Evolutionary conservation across 2,113 vertebrate species (phyloP).

Genomic region (Ornithorhynchus anatinus): DNA sequence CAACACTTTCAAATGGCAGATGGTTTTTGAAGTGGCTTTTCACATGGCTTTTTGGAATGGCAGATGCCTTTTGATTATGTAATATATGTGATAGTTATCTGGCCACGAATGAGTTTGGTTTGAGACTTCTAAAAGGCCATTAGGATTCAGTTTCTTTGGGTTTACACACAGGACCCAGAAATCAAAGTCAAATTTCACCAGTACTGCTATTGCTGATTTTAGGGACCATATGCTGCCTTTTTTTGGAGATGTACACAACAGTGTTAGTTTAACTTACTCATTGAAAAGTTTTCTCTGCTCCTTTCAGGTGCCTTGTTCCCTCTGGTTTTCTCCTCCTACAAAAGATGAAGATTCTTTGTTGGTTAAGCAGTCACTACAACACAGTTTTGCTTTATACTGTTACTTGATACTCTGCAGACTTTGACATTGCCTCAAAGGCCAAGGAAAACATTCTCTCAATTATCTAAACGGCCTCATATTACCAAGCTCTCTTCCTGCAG

Average conservation of each 20-base stretch:
- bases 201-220: neutral
- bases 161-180: no score
- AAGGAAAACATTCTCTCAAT: neutral
- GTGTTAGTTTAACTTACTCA: conserved; percentile 36
- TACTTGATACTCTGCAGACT: neutral
- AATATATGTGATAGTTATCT: no score
- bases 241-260: accelerated
- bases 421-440: neutral
- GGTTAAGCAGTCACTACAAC: neutral
- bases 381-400: neutral
- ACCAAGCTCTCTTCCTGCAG: neutral
- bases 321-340: conserved; percentile 32
- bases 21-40: no score
- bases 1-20: no score
- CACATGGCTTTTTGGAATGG: no score
- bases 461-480: neutral
- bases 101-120: no score
- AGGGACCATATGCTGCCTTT: neutral
- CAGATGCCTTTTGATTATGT: no score
- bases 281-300: neutral
- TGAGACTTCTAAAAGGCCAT: no score
- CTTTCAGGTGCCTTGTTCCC: neutral
- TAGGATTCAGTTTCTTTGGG: no score
- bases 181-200: no score
- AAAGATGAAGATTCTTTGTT: conserved; percentile 19